These are phyloP conservation scores for Phania funesta DNA, from an alignment of 2,888 invertebrate genomes.

Conservation along the genomic window DNA sequence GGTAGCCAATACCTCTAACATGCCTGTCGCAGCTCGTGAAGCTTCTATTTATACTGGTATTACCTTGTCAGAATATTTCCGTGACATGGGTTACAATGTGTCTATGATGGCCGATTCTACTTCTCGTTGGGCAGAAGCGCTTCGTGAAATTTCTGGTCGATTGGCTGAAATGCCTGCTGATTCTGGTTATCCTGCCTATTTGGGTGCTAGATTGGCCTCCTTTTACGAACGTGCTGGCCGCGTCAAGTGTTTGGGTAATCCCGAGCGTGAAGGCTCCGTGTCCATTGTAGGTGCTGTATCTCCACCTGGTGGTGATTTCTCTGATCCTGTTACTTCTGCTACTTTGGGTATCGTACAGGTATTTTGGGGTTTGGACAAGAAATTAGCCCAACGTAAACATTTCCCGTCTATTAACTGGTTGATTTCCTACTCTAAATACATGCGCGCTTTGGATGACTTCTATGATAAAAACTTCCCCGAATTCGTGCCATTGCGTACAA, in stretches of 20 bases:
- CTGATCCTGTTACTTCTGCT: constrained; percentile 99
- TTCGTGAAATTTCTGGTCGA: constrained; percentile 99
- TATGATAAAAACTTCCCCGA: constrained; percentile 99
- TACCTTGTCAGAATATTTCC: constrained; percentile 99
- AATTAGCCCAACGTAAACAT: constrained; percentile 99
- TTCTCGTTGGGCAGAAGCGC: constrained; percentile 99
- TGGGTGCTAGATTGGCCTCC: constrained; percentile 98
- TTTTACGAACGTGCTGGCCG: constrained; percentile 99
- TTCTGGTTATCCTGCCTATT: constrained; percentile 98
- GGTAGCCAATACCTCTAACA: constrained; percentile 99
- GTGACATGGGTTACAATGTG: constrained; percentile 99
- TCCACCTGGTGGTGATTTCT: constrained; percentile 99
- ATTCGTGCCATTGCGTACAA: constrained; percentile 97
- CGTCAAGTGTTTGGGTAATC: constrained; percentile 98
- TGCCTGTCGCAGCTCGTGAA: constrained; percentile 99
- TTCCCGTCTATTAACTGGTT: constrained; percentile 99
- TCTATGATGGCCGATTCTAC: constrained; percentile 99
- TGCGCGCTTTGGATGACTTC: constrained; percentile 98
- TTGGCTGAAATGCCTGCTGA: constrained; percentile 99
- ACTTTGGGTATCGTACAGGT: constrained; percentile 99
- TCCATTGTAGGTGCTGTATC: constrained; percentile 99
- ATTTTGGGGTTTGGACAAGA: constrained; percentile 99
- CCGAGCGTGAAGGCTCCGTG: constrained; percentile 98
- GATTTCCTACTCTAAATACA: constrained; percentile 99
- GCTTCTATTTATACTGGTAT: constrained; percentile 99